These are phyloP conservation scores for Mixornis gularis DNA, from an alignment of 2,113 vertebrate genomes.

Conservation along the genomic window DNA sequence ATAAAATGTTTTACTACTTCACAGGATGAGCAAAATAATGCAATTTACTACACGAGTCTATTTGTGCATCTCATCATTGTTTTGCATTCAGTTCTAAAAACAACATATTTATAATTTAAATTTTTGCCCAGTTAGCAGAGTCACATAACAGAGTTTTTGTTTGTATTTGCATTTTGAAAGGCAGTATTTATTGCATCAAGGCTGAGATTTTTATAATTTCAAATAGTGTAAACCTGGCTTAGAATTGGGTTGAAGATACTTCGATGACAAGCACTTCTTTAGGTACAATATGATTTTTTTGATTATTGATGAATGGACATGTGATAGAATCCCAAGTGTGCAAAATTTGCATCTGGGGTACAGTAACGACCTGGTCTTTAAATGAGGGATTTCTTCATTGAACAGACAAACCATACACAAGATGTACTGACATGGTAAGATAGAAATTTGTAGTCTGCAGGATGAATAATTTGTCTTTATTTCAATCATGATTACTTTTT, in stretches of 20 bases:
- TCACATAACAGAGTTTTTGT: neutral
- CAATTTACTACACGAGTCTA: neutral
- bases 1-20: neutral
- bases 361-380: neutral
- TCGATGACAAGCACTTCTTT: slow-evolving; percentile 7
- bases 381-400: slow-evolving; percentile 5
- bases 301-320: neutral
- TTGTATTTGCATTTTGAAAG: neutral
- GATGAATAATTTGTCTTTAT: neutral
- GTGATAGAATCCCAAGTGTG: neutral
- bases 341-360: neutral
- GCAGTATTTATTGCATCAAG: neutral
- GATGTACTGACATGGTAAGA: slow-evolving; percentile 26
- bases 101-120: neutral
- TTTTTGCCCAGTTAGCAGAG: neutral
- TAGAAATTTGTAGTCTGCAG: neutral
- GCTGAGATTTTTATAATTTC: slow-evolving; percentile 10
- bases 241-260: neutral
- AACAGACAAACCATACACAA: neutral
- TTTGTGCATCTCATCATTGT: neutral
- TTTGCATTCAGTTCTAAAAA: neutral
- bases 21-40: neutral
- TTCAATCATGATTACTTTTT: neutral
- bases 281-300: neutral
- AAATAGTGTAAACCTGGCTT: neutral